phyloP scores from a whole-genome alignment of 1,140 invertebrate genomes.

The Oryctes rhinoceros region DNA sequence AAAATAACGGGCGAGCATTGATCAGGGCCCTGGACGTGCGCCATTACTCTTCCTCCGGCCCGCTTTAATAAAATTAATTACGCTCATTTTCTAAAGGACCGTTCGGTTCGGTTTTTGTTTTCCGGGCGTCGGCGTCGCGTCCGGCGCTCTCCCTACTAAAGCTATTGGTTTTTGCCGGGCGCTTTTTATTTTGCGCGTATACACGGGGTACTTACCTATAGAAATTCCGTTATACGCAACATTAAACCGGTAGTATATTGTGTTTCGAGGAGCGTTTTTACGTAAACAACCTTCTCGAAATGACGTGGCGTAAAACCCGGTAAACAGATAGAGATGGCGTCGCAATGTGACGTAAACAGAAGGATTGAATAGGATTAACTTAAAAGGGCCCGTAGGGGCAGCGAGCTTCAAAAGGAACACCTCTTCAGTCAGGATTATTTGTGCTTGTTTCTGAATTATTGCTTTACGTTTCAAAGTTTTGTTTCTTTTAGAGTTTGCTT shows the following conservation, averaged over 20 bases:
- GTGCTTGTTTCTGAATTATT: no score
- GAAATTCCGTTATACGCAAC: constrained; percentile 10
- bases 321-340: no score
- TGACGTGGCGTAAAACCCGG: no score
- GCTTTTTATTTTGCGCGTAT: not conserved
- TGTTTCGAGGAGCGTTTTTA: not conserved
- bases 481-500: no score
- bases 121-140: not conserved
- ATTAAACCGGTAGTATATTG: not conserved
- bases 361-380: no score
- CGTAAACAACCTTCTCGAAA: not conserved
- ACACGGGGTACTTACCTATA: not conserved
- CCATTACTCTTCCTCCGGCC: not conserved
- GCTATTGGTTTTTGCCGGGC: not conserved
- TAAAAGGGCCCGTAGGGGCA: no score
- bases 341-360: no score
- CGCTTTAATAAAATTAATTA: constrained; percentile 16
- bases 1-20: constrained; percentile 6
- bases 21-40: not conserved
- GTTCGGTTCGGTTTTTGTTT: constrained; percentile 4
- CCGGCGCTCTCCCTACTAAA: not conserved
- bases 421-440: no score
- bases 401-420: no score
- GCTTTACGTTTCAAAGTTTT: no score
- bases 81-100: constrained; percentile 3